Evolutionary conservation across 2,797 vertebrate genomes (phyloP).

Genomic region (Phylloscopus collybita): DNA sequence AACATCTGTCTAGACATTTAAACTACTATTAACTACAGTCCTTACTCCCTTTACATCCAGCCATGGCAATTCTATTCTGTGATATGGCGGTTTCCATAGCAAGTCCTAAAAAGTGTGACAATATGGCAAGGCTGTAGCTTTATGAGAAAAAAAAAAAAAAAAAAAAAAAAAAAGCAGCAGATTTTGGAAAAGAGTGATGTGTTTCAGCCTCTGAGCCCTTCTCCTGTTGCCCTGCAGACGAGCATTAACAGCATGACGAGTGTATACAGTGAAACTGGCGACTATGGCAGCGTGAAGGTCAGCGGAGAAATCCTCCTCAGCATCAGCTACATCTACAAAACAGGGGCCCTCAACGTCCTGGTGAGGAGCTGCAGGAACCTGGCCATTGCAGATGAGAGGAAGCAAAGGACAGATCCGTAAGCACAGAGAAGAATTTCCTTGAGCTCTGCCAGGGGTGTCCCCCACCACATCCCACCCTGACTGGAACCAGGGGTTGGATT

Average conservation of each 20-base stretch:
- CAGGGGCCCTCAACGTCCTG: conserved; percentile 90
- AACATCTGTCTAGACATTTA: background rate
- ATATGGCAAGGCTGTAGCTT: background rate
- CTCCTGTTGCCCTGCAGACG: conserved; percentile 79
- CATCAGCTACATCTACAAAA: conserved; percentile 96
- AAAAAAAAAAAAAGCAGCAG: background rate
- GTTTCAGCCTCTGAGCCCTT: background rate
- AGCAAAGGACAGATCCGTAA: conserved; percentile 94
- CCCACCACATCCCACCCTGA: accelerated
- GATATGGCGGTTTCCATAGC: background rate
- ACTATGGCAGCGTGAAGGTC: conserved; percentile 93
- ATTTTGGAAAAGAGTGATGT: background rate
- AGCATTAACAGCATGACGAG: conserved; percentile 97
- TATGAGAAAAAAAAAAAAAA: background rate
- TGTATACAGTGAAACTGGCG: conserved; percentile 96
- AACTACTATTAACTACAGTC: background rate
- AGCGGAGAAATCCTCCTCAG: conserved; percentile 93
- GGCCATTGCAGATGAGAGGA: conserved; percentile 92
- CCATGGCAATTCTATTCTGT: background rate
- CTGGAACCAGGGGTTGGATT: background rate
- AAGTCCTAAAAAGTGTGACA: background rate
- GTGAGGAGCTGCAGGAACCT: conserved; percentile 94
- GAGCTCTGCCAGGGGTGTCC: background rate
- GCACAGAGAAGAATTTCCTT: conserved; percentile 19
- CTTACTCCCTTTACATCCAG: background rate